These are phyloP conservation scores for Recurvirostra avosetta DNA, from an alignment of 2,113 vertebrate genomes.

Conservation along the genomic window DNA sequence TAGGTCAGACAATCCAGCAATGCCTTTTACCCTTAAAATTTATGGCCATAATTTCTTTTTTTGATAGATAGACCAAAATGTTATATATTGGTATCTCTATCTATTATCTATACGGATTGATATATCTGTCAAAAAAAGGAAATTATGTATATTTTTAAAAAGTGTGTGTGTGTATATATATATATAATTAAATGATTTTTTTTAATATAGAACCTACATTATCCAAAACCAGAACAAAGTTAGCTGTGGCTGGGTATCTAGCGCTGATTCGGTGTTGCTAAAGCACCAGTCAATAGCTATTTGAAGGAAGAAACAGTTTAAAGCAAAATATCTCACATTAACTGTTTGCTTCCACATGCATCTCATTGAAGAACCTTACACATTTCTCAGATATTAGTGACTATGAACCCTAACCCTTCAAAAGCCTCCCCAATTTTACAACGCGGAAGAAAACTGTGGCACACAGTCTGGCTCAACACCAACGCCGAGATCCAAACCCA, in stretches of 20 bases:
- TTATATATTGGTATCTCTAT: neutral
- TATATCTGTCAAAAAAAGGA: neutral
- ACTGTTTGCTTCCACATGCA: neutral
- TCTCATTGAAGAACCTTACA: neutral
- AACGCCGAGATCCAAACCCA: neutral
- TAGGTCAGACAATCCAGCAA: neutral
- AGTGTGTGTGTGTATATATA: neutral
- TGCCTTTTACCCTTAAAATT: neutral
- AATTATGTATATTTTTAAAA: neutral
- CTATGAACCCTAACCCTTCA: neutral
- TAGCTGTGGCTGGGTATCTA: neutral
- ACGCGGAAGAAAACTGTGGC: neutral
- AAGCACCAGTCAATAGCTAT: neutral
- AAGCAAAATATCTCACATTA: neutral
- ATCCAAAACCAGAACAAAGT: neutral
- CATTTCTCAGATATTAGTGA: neutral
- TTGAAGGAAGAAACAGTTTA: neutral
- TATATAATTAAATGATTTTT: neutral
- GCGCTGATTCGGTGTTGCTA: neutral
- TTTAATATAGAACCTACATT: neutral
- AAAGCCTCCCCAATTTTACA: neutral
- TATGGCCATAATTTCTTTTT: neutral
- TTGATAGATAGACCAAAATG: neutral
- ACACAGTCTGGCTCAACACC: neutral
- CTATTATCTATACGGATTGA: neutral